Evolutionary conservation across 1,140 invertebrate species (phyloP).

Genomic region (Microplitis demolitor): DNA sequence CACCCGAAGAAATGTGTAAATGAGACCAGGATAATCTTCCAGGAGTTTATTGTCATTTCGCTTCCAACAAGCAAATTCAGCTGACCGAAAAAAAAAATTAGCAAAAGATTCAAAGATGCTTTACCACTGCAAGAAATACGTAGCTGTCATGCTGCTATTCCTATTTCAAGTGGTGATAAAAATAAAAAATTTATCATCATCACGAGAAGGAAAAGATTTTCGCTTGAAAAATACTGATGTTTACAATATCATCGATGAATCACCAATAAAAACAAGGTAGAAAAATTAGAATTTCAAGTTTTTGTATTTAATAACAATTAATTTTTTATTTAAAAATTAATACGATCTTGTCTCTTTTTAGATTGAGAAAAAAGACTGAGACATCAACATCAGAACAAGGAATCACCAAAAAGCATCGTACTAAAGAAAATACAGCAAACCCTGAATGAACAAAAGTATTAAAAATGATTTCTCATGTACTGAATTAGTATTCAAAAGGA

Average conservation of each 20-base stretch:
- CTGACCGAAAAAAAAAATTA: constrained; percentile 15
- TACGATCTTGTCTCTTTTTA: not conserved
- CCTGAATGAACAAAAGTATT: too few relatives aligned
- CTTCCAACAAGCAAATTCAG: constrained; percentile 11
- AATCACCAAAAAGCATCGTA: not conserved
- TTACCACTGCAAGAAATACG: constrained; percentile 17
- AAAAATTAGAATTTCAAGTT: not conserved
- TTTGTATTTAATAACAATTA: not conserved
- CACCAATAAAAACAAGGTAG: constrained; percentile 14
- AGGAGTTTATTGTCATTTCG: constrained; percentile 4
- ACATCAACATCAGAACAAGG: constrained; percentile 5
- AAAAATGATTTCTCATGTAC: too few relatives aligned
- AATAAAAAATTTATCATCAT: constrained; percentile 24
- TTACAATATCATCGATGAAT: constrained; percentile 12
- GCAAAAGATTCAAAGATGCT: constrained; percentile 20
- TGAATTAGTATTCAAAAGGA: too few relatives aligned
- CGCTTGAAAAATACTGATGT: constrained; percentile 21
- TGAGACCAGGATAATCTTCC: not conserved
- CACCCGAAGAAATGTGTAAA: not conserved
- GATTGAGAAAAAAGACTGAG: constrained; percentile 31
- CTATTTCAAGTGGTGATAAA: constrained; percentile 21
- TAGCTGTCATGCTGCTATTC: constrained; percentile 25
- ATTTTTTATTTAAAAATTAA: constrained; percentile 5
- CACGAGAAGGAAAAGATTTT: constrained; percentile 19
- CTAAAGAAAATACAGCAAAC: not conserved